Conservation (phyloP, 2,797 vertebrate species). For the Cuniculus paca region DNA sequence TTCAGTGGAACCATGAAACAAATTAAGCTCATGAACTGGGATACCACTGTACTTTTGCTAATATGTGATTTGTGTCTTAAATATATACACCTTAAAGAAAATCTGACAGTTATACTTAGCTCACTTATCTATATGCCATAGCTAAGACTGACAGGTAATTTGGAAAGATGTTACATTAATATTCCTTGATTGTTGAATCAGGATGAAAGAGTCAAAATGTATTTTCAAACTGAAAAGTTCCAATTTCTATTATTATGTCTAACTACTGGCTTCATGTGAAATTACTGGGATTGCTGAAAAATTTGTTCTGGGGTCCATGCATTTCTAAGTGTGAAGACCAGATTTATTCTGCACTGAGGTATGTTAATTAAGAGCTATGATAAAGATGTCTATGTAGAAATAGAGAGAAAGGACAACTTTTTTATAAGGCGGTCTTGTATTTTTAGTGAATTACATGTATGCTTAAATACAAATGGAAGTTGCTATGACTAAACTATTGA, state of each 20-base stretch:
- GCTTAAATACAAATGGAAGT: conserved; percentile 43
- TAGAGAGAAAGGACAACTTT: neutral
- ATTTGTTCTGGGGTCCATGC: neutral
- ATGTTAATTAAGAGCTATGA: neutral
- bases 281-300: neutral
- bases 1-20: neutral
- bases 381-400: conserved; percentile 9
- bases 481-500: conserved; percentile 5
- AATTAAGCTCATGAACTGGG: neutral
- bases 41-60: neutral
- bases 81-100: conserved; percentile 11
- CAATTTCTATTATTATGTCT: neutral
- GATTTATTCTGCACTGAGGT: conserved; percentile 20
- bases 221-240: neutral
- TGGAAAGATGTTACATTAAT: neutral
- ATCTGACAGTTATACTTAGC: neutral
- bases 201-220: conserved; percentile 8
- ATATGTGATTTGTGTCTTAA: neutral
- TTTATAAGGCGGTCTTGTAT: neutral
- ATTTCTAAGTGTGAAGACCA: neutral
- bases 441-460: conserved; percentile 41
- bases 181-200: conserved; percentile 15
- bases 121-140: neutral
- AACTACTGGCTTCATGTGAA: neutral
- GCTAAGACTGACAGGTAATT: conserved; percentile 24